Evolutionary conservation across 2,797 vertebrate species (phyloP).

Genomic region (Clarias laeviceps): DNA sequence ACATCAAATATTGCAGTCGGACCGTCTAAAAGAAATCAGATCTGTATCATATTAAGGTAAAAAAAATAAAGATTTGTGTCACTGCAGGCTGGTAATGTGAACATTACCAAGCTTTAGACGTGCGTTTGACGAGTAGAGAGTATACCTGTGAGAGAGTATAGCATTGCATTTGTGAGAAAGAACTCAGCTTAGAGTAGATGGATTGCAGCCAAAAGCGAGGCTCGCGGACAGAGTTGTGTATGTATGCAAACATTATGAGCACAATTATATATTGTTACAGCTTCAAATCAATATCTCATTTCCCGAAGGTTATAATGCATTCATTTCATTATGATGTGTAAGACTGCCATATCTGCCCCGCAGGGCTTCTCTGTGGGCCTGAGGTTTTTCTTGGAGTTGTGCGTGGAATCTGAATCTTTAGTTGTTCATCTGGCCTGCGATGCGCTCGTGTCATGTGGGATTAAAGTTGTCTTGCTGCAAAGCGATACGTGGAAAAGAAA

Average conservation of each 20-base stretch:
- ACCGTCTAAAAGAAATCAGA: too few species aligned
- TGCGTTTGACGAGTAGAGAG: conserved; percentile 1
- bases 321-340: conserved; percentile 40
- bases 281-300: conserved; percentile 49
- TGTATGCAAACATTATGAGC: conserved; percentile 44
- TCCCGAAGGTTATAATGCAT: conserved; percentile 16
- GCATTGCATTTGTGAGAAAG: conserved; percentile 23
- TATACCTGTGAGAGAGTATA: not conserved
- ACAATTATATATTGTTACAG: conserved; percentile 44
- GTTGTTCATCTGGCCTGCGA: too few species aligned
- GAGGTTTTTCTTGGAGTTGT: not conserved
- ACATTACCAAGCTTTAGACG: not conserved
- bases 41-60: too few species aligned
- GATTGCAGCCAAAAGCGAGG: conserved; percentile 17
- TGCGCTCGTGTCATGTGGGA: not conserved
- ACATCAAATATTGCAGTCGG: too few species aligned
- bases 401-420: too few species aligned
- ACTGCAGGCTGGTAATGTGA: too few species aligned
- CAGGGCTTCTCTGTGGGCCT: not conserved
- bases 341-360: conserved; percentile 1
- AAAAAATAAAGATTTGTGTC: too few species aligned
- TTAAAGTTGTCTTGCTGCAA: not conserved
- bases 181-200: conserved; percentile 43
- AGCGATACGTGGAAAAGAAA: not conserved
- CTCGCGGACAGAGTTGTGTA: conserved; percentile 21